A percentile compares a stretch with the other conserved stretches of the same genome.
These are phyloP conservation scores for Drosophila lacertosa DNA, from an alignment of 1,140 invertebrate species.

Conservation along the genomic window DNA sequence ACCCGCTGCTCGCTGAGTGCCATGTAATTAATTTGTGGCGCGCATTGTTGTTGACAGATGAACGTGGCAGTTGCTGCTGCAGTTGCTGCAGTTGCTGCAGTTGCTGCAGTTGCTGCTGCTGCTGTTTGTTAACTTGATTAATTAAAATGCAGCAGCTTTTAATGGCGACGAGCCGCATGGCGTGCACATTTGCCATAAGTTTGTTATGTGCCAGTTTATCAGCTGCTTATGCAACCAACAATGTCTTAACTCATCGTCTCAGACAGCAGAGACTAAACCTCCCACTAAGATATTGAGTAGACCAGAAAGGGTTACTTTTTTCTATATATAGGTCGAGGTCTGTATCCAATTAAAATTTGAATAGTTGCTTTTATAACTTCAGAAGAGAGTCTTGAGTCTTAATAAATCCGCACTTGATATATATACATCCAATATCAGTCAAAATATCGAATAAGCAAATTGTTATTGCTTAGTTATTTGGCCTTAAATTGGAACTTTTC, in stretches of 20 bases:
- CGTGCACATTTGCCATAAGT: conserved; percentile 52
- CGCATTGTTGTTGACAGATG: conserved; percentile 57
- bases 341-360: too few species aligned
- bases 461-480: too few species aligned
- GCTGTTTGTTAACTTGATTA: conserved; percentile 48
- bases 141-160: conserved; percentile 53
- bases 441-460: too few species aligned
- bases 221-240: conserved; percentile 47
- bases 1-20: conserved; percentile 15
- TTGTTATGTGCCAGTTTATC: conserved; percentile 51
- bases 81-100: conserved; percentile 9
- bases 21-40: conserved; percentile 73
- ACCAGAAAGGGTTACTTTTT: too few species aligned
- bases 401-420: too few species aligned
- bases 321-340: too few species aligned
- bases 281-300: too few species aligned
- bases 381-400: too few species aligned
- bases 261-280: not conserved
- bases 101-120: conserved; percentile 4
- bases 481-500: not conserved
- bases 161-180: conserved; percentile 35
- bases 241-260: conserved; percentile 18
- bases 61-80: conserved; percentile 26
- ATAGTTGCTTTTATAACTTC: too few species aligned
- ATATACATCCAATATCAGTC: too few species aligned